Percentiles rank a stretch among this genome's conserved stretches.
These are phyloP conservation scores for Melanaphis sacchari DNA, from an alignment of 1,140 invertebrate genomes.

Conservation along the genomic window DNA sequence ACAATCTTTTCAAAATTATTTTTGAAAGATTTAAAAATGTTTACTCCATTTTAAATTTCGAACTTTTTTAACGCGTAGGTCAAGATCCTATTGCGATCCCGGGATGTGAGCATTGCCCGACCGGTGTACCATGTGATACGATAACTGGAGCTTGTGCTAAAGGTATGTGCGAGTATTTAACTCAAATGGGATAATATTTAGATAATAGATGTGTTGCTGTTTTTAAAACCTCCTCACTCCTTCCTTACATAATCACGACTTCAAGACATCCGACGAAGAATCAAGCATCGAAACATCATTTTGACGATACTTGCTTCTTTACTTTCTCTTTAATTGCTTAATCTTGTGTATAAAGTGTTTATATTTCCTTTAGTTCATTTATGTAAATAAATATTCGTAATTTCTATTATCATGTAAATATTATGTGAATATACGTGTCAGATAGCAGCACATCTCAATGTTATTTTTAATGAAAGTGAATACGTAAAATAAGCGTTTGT, in stretches of 20 bases:
- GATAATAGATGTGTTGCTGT: slow-evolving; percentile 63
- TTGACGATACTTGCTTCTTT: slow-evolving; percentile 50
- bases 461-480: slow-evolving; percentile 43
- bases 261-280: slow-evolving; percentile 51
- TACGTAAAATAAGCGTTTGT: slow-evolving; percentile 49
- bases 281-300: slow-evolving; percentile 44
- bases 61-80: slow-evolving; percentile 16
- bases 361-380: slow-evolving; percentile 40
- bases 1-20: neutral
- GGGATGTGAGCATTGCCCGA: slow-evolving; percentile 77
- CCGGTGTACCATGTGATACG: slow-evolving; percentile 76
- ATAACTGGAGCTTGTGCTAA: slow-evolving; percentile 78
- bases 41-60: neutral
- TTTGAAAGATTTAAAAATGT: neutral
- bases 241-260: slow-evolving; percentile 43
- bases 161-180: slow-evolving; percentile 68
- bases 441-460: slow-evolving; percentile 52
- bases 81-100: slow-evolving; percentile 59
- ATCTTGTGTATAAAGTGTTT: slow-evolving; percentile 41
- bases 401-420: slow-evolving; percentile 44
- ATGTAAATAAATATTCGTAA: slow-evolving; percentile 37
- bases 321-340: slow-evolving; percentile 53
- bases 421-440: slow-evolving; percentile 45
- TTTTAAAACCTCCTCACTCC: slow-evolving; percentile 59
- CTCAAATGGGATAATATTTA: neutral